Evolutionary conservation across 2,797 vertebrate genomes (phyloP).

Genomic region (Cheirogaleus major): DNA sequence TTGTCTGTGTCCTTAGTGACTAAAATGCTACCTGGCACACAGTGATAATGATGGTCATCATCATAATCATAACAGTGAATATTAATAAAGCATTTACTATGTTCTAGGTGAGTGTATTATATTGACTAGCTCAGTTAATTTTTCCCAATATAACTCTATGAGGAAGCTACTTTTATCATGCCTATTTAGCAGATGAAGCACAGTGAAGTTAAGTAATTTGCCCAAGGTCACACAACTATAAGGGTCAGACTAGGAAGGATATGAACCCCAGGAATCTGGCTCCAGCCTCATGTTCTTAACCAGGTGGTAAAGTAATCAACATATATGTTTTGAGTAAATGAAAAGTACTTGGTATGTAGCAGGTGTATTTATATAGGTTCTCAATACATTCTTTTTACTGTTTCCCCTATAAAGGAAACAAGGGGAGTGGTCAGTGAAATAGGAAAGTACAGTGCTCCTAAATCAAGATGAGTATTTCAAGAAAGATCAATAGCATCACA

Average conservation of each 20-base stretch:
- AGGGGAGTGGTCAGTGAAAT: not conserved
- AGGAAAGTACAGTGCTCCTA: not conserved
- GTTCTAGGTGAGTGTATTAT: not conserved
- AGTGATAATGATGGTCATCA: not conserved
- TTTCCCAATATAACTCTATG: not conserved
- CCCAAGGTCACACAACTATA: not conserved
- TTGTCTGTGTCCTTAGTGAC: not conserved
- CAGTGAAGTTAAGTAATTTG: not conserved
- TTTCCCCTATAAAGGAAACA: not conserved
- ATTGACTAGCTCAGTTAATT: not conserved
- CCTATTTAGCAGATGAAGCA: not conserved
- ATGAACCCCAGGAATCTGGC: not conserved
- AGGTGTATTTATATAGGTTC: not conserved
- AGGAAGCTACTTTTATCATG: constrained; percentile 1
- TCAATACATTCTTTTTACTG: not conserved
- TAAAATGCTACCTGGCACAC: not conserved
- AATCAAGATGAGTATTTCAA: not conserved
- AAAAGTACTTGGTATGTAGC: not conserved
- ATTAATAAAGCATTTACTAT: not conserved
- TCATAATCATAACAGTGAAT: not conserved
- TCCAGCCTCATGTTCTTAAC: not conserved
- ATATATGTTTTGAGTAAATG: not conserved
- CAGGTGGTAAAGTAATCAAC: not conserved
- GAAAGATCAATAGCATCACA: not conserved
- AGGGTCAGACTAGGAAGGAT: not conserved